Evolutionary conservation across 2,797 vertebrate species (phyloP), one percentile per base, ranked within the genome.

Genomic region (Lophotriccus pileatus): DNA sequence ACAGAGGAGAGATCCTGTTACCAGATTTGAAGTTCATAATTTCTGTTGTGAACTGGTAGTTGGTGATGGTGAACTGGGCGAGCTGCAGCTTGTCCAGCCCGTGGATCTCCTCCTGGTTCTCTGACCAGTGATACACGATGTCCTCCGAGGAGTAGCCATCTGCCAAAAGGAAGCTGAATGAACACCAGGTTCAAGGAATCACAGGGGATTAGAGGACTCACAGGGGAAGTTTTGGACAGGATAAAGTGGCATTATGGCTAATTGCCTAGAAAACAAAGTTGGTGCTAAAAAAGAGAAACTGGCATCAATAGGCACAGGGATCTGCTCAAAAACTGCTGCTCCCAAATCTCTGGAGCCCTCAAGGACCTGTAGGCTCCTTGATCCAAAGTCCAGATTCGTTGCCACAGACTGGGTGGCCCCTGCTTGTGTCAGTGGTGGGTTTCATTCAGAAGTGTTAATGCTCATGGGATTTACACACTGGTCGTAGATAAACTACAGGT

Each of bases 91-190:
- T 98, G 97, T 99, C 99, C 97, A 99, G 97, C 36, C 99, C 99
- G 0, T 99, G 99, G 96, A 99, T 99, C 94, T 99, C 98, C 37
- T 95, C 98, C 97, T 99, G 99, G 97, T 98, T 99, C 83, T 99
- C 99, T 0, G 99, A 99, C 99, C 99, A 99, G 96, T 99, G 98
- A 96, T 99, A 99, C 46, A 99, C 98, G 0, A 99, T 99, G 93
- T 99, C 99, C 92, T 99, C 99, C 12, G 99, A 99, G 37, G 99
- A 99, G 97, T 99, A 99, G 46, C 99, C 99, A 41, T 99, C 99
- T 99, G 97, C 37, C 96, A 79, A 89, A 78, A 93, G 94, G 93
- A 94, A 95, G 63, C 62, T 80, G 34, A 92, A 87, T 94, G 68
- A 63, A 56, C 34, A 41, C 73, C 39, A 69, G 21, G 84, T 66